Evolutionary conservation across 2,113 vertebrate species (phyloP), one percentile per base, ranked within the genome.

Genomic region (Mungos mungo): DNA sequence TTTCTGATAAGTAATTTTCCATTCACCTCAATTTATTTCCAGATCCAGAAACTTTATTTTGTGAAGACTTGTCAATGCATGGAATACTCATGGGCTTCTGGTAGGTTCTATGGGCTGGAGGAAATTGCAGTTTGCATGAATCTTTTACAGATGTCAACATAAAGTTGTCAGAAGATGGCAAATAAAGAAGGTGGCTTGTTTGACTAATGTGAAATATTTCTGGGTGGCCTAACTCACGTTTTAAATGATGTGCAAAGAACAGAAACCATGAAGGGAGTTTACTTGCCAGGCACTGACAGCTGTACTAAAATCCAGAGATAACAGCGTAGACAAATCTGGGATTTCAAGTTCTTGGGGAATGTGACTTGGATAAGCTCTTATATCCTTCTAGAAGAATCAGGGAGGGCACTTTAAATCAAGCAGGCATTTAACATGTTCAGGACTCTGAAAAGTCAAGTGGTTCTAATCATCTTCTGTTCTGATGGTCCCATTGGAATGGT

Each of bases 21-120:
- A 84, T 25, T 88, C 86, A 19, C 35, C 33, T 60, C 92, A 7
- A 18, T 84, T 91, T 97, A 90, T 84, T 96, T 93, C 11, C 11
- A 27, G 1, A 12, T 47, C 25, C 57, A 85, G 66, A 72, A 94
- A 87, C 29, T 69, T 66, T 72, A 27, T 52, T 90, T 69, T 66
- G 21, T n/a, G 85, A 8, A 38, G 65, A n/a, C 83, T 79, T 76
- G 1, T 14, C 57, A 7, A 0, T 2, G 21, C 45, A 2, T 45
- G 1, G 11, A 72, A 47, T n/a, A 38, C 29, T 31, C 60, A 38
- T 1, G 29, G 12, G 38, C 12, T 16, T 41, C 54, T 69, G n/a
- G 33, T 19, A 13, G 38, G 29, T 16, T 13, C 5, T 71, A 8
- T 11, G 11, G 33, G 41, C 3, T 45, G n/a, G 12, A 9, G 33